Conservation (phyloP, 2,797 vertebrate genomes). For the Hybognathus amarus region DNA sequence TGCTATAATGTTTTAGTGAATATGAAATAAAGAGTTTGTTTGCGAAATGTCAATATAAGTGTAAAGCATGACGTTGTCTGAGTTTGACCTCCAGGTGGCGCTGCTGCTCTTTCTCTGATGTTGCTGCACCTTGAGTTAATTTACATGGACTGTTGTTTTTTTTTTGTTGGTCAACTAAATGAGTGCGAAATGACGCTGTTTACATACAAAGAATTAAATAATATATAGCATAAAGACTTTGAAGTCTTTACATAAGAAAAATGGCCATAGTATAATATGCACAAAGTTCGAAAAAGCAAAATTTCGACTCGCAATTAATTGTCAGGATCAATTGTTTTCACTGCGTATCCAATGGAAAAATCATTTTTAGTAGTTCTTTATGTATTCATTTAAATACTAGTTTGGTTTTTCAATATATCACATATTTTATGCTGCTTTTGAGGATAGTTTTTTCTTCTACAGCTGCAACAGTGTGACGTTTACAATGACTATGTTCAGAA, state of each 20-base stretch:
- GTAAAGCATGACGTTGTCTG: too few relatives aligned
- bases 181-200: background rate
- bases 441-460: too few relatives aligned
- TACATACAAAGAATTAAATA: background rate
- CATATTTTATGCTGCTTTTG: background rate
- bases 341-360: background rate
- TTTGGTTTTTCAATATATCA: background rate
- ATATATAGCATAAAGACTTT: background rate
- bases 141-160: background rate
- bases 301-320: background rate
- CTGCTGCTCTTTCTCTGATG: conserved; percentile 14
- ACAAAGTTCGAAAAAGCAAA: background rate
- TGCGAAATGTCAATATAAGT: too few relatives aligned
- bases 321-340: background rate
- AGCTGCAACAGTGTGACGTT: background rate
- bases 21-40: background rate
- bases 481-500: background rate
- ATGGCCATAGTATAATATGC: background rate
- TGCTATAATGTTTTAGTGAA: background rate
- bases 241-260: background rate
- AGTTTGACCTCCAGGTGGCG: conserved; percentile 7
- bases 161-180: background rate
- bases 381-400: background rate
- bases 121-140: background rate
- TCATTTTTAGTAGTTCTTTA: background rate